Evolutionary conservation across 2,797 vertebrate species (phyloP).

Genomic region (Falco peregrinus): DNA sequence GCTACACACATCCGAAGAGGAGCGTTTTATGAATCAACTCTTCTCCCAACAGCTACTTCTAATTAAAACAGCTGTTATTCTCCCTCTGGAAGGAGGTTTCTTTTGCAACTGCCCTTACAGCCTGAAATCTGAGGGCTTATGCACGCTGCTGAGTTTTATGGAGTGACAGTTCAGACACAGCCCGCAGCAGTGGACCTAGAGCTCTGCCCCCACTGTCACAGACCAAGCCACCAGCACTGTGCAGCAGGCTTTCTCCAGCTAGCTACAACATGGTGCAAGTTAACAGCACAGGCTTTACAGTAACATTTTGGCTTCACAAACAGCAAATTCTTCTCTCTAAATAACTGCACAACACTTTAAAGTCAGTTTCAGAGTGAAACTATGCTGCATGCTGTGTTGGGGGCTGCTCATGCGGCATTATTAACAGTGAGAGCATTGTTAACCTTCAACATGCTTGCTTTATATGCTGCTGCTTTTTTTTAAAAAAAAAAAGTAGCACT

Average conservation of each 20-base stretch:
- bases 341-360: not conserved
- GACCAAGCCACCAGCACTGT: not conserved
- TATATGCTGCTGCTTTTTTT: not conserved
- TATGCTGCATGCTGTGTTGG: not conserved
- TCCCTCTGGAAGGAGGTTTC: not conserved
- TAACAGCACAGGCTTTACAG: not conserved
- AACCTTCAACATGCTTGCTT: not conserved
- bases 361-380: not conserved
- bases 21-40: not conserved
- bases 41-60: slow-evolving; percentile 1
- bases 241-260: not conserved
- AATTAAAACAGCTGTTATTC: not conserved
- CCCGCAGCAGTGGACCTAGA: not conserved
- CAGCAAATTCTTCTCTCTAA: slow-evolving; percentile 13
- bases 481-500: not conserved
- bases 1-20: not conserved
- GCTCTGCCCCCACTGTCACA: not conserved
- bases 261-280: not conserved
- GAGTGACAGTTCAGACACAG: not conserved
- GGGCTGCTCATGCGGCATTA: not conserved
- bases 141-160: not conserved
- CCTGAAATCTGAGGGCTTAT: not conserved
- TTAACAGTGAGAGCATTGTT: slow-evolving; percentile 26
- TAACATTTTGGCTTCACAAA: not conserved
- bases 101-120: not conserved